These are phyloP conservation scores for Kobus ellipsiprymnus DNA, from an alignment of 2,113 vertebrate species.

Conservation along the genomic window DNA sequence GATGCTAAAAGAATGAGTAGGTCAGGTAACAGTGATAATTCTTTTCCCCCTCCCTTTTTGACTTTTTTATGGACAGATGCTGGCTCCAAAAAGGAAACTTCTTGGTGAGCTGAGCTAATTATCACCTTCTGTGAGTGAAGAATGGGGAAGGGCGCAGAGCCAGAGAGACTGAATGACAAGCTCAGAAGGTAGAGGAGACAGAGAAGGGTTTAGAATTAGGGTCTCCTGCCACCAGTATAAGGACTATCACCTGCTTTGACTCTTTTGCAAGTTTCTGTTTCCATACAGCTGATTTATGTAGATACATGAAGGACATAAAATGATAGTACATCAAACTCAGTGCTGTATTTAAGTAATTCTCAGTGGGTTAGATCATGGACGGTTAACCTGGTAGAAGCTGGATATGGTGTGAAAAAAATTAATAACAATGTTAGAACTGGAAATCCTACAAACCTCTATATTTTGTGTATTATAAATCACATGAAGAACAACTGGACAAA, in stretches of 20 bases:
- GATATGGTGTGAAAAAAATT: not conserved
- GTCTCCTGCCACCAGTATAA: not conserved
- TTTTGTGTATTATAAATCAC: not conserved
- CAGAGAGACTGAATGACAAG: not conserved
- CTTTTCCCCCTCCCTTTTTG: not conserved
- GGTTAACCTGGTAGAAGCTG: not conserved
- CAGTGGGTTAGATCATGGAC: not conserved
- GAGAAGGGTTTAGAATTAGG: not conserved
- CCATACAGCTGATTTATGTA: not conserved
- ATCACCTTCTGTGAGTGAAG: not conserved
- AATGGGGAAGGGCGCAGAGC: not conserved
- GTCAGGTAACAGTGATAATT: not conserved
- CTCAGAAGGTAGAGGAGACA: not conserved
- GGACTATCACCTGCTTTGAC: not conserved
- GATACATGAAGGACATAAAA: not conserved
- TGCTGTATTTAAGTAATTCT: not conserved
- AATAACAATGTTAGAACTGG: not conserved
- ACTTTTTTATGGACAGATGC: not conserved
- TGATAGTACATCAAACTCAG: not conserved
- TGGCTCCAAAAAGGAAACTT: not conserved
- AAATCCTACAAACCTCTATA: not conserved
- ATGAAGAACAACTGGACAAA: not conserved
- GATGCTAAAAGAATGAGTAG: not conserved
- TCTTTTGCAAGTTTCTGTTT: not conserved
- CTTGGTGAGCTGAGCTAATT: not conserved